Percentiles rank a stretch among this genome's conserved stretches.
These are phyloP conservation scores for Apodemus agrarius DNA, from an alignment of 2,797 vertebrate genomes.

Conservation along the genomic window DNA sequence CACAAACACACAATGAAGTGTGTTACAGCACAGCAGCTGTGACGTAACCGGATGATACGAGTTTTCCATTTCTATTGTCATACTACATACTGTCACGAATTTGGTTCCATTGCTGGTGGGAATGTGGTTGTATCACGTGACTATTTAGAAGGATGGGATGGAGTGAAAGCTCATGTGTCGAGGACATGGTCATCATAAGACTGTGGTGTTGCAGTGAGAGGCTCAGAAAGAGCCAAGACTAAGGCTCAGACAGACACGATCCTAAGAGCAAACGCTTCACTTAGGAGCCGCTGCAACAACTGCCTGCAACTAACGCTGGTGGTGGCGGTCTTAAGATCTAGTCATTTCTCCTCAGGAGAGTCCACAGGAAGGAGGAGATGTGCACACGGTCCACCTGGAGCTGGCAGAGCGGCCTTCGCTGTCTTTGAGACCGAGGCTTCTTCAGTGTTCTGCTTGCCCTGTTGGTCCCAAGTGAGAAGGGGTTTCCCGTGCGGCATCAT, in stretches of 20 bases:
- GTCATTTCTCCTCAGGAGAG: not conserved
- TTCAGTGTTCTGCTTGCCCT: not conserved
- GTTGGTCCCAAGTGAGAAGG: not conserved
- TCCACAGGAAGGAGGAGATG: not conserved
- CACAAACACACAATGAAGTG: too few relatives aligned
- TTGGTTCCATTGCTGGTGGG: too few relatives aligned
- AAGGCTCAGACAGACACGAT: not conserved
- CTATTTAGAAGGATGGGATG: not conserved
- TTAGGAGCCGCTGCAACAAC: not conserved
- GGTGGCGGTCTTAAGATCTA: not conserved
- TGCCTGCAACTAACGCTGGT: not conserved
- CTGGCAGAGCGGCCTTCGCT: not conserved
- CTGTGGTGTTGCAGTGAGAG: not conserved
- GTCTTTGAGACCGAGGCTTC: not conserved
- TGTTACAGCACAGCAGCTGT: too few relatives aligned
- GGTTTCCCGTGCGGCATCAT: not conserved
- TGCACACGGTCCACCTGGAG: not conserved
- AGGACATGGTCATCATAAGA: not conserved
- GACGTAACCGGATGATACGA: too few relatives aligned
- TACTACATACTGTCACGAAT: not conserved
- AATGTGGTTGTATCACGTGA: not conserved
- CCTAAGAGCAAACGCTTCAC: not conserved
- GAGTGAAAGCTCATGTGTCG: accelerated
- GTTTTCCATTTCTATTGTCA: too few relatives aligned
- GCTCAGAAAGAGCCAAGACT: not conserved